phyloP scores from a whole-genome alignment of 1,140 invertebrate genomes.

The Drosophila auraria region DNA sequence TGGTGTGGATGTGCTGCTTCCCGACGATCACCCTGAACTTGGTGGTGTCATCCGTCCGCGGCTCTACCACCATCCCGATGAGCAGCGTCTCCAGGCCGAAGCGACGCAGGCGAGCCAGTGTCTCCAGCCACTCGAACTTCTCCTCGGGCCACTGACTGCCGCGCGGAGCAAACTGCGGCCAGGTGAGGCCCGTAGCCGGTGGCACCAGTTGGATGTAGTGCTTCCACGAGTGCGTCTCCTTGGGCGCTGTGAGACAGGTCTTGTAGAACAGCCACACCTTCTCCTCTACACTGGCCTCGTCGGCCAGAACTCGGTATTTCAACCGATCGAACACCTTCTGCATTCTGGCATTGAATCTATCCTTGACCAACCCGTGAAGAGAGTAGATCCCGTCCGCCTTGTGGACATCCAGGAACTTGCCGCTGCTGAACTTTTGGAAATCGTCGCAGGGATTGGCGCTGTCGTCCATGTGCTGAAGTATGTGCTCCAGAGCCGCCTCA shows the following conservation, averaged over 20 bases:
- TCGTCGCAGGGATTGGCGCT: neutral
- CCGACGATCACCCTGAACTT: neutral
- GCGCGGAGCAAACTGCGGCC: neutral
- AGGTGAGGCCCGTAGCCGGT: neutral
- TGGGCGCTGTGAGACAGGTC: neutral
- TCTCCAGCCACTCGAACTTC: constrained; percentile 7
- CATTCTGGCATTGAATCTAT: neutral
- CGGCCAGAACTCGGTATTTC: neutral
- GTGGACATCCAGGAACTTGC: neutral
- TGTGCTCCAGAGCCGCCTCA: neutral
- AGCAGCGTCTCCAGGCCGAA: neutral
- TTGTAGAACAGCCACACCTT: neutral
- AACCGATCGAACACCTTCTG: neutral
- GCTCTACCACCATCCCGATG: neutral
- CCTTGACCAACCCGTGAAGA: neutral
- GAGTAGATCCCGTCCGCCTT: neutral
- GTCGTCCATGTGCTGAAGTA: neutral
- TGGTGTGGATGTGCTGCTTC: neutral
- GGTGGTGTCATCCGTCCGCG: neutral
- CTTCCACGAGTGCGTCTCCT: neutral
- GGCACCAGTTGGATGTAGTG: neutral
- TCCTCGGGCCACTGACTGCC: neutral
- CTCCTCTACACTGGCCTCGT: neutral
- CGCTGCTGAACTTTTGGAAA: neutral
- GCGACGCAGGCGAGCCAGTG: neutral